A percentile compares a stretch with the other conserved stretches of the same genome.
Evolutionary conservation across 2,113 vertebrate genomes (phyloP).

Genomic region (Vulpes ferrilata): DNA sequence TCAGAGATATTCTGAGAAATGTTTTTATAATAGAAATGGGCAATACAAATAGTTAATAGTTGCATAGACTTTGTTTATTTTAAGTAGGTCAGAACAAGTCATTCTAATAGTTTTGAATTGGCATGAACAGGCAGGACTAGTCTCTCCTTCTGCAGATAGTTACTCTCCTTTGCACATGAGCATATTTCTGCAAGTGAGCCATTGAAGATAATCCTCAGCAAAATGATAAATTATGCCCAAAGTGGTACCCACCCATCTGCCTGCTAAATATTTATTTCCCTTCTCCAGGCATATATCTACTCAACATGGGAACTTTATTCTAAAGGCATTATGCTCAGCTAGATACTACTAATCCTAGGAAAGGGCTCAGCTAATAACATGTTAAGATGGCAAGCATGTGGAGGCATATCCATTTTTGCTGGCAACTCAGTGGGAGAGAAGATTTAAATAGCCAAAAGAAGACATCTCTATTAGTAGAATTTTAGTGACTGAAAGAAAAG

Average conservation of each 20-base stretch:
- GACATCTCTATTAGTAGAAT: neutral
- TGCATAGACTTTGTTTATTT: constrained; percentile 43
- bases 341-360: neutral
- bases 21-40: neutral
- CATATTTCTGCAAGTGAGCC: constrained; percentile 42
- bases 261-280: constrained; percentile 4
- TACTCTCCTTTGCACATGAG: constrained; percentile 11
- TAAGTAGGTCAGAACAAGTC: constrained; percentile 58
- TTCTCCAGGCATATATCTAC: neutral
- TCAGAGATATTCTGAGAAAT: constrained; percentile 43
- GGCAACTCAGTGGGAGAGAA: neutral
- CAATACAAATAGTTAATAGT: constrained; percentile 41
- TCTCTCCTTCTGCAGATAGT: neutral
- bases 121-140: neutral
- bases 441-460: constrained; percentile 29
- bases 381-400: neutral
- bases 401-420: neutral
- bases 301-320: constrained; percentile 10
- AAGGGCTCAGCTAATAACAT: neutral
- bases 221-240: constrained; percentile 19
- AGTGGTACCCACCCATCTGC: neutral
- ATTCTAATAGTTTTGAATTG: constrained; percentile 57
- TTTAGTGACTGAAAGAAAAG: constrained; percentile 45
- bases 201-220: neutral
- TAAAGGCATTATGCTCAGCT: neutral